Evolutionary conservation across 1,140 invertebrate genomes (phyloP), one percentile per base, ranked within the genome.

Genomic region (Saccostrea glomerata): DNA sequence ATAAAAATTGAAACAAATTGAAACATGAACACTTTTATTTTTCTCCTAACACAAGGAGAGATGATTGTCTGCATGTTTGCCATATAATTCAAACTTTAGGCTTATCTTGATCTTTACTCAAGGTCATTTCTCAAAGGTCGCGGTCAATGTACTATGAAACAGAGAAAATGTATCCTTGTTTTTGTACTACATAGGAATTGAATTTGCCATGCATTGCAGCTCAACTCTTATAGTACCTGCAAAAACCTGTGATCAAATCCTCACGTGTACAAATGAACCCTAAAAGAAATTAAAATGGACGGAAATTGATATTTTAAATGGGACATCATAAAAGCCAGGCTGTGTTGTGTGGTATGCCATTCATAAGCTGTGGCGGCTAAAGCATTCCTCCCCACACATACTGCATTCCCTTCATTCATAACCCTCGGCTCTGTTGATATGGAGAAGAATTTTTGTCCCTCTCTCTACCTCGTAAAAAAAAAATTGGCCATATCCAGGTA

Each of bases 301-400:
- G 70, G 70, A 73, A 73, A 73, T 73, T 73, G 30, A 73, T 73
- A 73, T 73, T 73, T 73, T 73, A 73, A 73, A 73, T 73, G 70
- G 70, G 25, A 73, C 70, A 73, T 73, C 70, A 73, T 73, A 73
- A 73, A 73, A 73, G 70, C 70, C 30, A 73, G 25, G 13, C 25
- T 25, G 70, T 73, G 70, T 25, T 73, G 70, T 73, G 70, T 13
- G 70, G 70, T 73, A 73, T 73, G 70, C 70, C 70, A 73, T 73
- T 73, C 70, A 73, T 30, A 73, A 73, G 70, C 25, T 30, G 30
- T 30, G 70, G 70, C 30, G 25, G 23, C 70, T 73, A 13, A 73
- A 4, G 30, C 70, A 73, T 73, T 73, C 70, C 30, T 73, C 70
- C 70, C 70, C 5, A 30, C 23, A 30, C 70, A 73, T 3, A 36